A percentile compares a stretch with the other conserved stretches of the same genome.
phyloP scores from a whole-genome alignment of 2,797 vertebrate genomes.

The Leptoclinus maculatus region DNA sequence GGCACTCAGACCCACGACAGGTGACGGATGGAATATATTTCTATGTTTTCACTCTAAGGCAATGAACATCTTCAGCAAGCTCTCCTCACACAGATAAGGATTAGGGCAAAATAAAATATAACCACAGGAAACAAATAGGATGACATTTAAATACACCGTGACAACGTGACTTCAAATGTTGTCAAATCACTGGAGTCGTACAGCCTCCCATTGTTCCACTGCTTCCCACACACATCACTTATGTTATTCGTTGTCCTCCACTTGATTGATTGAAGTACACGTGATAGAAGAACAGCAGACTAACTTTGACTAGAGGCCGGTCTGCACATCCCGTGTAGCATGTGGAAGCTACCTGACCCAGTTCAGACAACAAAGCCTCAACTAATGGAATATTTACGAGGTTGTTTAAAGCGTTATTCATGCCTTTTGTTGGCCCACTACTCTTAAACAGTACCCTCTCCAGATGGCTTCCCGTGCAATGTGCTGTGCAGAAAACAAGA shows the following conservation, averaged over 20 bases:
- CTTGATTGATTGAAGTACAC: neutral
- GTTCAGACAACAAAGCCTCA: conserved; percentile 36
- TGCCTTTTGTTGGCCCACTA: conserved; percentile 49
- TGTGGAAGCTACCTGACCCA: conserved; percentile 40
- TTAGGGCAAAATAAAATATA: neutral
- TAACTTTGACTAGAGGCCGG: conserved; percentile 8
- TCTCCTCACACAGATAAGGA: neutral
- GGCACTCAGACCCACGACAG: conserved; percentile 75
- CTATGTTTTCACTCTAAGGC: neutral
- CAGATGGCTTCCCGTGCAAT: conserved; percentile 7
- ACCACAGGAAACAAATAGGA: neutral
- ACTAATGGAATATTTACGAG: conserved; percentile 65
- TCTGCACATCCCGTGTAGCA: conserved; percentile 12
- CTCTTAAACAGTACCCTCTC: conserved; percentile 34
- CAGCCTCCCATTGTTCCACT: too few relatives aligned
- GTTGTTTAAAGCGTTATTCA: conserved; percentile 24
- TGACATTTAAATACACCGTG: neutral
- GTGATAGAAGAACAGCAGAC: neutral
- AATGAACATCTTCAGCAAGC: neutral
- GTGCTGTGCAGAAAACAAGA: neutral
- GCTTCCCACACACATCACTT: neutral
- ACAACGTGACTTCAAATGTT: too few relatives aligned
- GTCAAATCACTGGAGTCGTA: too few relatives aligned
- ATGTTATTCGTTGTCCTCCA: neutral
- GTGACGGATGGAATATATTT: conserved; percentile 66